Evolutionary conservation across 2,888 invertebrate species (phyloP).

Genomic region (Prenolepis imparis): DNA sequence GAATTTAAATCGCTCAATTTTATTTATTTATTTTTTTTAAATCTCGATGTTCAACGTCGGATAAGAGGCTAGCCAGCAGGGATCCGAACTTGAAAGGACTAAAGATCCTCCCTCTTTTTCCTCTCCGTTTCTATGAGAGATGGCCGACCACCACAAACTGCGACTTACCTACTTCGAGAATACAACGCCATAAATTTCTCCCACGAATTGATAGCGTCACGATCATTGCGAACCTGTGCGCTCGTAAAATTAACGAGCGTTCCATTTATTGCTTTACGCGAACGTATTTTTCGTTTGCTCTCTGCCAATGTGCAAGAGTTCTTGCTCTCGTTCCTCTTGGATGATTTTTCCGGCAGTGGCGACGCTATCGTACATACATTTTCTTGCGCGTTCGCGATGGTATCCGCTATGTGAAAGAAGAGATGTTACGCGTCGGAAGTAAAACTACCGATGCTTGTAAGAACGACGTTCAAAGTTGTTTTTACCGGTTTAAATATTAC

Average conservation of each 20-base stretch:
- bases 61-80: neutral
- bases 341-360: neutral
- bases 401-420: neutral
- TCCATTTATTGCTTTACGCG: conserved; percentile 6
- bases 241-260: conserved; percentile 49
- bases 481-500: neutral
- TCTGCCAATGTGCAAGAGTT: neutral
- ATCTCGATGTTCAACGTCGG: neutral
- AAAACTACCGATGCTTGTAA: neutral
- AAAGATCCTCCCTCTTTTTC: neutral
- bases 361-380: neutral
- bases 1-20: conserved; percentile 6
- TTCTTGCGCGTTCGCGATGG: conserved; percentile 7
- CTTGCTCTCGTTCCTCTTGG: neutral
- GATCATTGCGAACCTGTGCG: conserved; percentile 13
- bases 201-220: conserved; percentile 33
- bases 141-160: too few species aligned
- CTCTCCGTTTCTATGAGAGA: neutral
- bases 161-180: neutral
- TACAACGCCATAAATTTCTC: conserved; percentile 24
- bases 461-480: neutral
- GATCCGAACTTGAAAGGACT: neutral
- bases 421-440: conserved; percentile 10
- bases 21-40: neutral
- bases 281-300: neutral